Percentiles rank a stretch among this genome's conserved stretches.
These are phyloP conservation scores for Paedocypris sp. DNA, from an alignment of 2,113 vertebrate species.

Conservation along the genomic window DNA sequence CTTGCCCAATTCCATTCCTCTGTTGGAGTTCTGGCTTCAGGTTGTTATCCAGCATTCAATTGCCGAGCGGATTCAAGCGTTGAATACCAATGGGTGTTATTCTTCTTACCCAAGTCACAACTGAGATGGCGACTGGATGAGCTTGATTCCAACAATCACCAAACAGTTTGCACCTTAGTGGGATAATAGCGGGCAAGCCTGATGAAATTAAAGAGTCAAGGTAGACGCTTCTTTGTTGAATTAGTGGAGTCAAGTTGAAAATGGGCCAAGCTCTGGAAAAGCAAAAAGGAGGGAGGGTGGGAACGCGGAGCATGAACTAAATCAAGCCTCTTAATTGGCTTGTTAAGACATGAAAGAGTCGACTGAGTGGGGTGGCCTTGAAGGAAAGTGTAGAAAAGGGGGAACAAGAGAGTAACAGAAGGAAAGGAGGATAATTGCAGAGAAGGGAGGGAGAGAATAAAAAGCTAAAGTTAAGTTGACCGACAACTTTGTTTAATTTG, in stretches of 20 bases:
- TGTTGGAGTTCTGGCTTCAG: constrained; percentile 19
- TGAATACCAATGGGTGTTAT: constrained; percentile 28
- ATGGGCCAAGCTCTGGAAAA: constrained; percentile 27
- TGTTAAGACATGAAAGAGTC: constrained; percentile 46
- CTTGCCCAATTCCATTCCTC: constrained; percentile 19
- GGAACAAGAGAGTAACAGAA: constrained; percentile 15
- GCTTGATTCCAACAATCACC: constrained; percentile 6
- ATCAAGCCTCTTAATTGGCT: constrained; percentile 47
- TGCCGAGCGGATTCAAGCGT: constrained; percentile 15
- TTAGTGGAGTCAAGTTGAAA: constrained; percentile 28
- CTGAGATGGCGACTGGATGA: constrained; percentile 3
- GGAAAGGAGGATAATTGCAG: constrained; percentile 27
- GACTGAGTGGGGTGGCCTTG: constrained; percentile 32
- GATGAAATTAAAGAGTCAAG: constrained; percentile 29
- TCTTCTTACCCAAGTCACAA: constrained; percentile 18
- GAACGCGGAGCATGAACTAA: constrained; percentile 22
- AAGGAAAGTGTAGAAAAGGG: constrained; percentile 31
- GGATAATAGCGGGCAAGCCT: constrained; percentile 2
- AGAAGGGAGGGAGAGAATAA: background rate
- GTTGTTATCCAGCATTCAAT: constrained; percentile 32
- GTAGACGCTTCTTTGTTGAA: constrained; percentile 23
- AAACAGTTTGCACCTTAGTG: constrained; percentile 5
- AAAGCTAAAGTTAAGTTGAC: constrained; percentile 39
- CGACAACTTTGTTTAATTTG: constrained; percentile 50
- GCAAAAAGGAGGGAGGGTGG: background rate